These are phyloP conservation scores for Gnathonemus echidnorhynchus DNA, from an alignment of 2,113 vertebrate genomes.

Conservation along the genomic window DNA sequence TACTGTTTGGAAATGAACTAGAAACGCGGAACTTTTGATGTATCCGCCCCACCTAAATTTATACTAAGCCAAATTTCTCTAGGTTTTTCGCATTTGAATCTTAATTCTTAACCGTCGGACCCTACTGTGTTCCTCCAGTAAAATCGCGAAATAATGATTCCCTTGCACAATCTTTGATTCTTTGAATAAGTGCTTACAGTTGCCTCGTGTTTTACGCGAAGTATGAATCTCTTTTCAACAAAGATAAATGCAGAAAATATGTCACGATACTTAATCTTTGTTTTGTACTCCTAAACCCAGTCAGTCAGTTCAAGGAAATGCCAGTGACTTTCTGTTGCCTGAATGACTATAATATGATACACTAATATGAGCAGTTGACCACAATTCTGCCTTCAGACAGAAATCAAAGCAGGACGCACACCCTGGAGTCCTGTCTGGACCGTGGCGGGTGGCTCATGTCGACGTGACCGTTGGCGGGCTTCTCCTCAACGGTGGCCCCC, in stretches of 20 bases:
- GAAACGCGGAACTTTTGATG: neutral
- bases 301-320: neutral
- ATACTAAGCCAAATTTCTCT: neutral
- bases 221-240: neutral
- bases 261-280: neutral
- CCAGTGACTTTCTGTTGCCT: neutral
- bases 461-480: constrained; percentile 21
- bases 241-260: neutral
- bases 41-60: neutral
- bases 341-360: neutral
- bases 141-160: neutral
- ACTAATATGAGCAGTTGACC: neutral
- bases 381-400: neutral
- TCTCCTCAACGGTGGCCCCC: neutral
- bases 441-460: neutral
- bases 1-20: neutral
- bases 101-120: neutral
- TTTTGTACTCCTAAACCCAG: neutral
- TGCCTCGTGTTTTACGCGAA: neutral
- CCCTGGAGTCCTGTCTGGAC: constrained; percentile 25
- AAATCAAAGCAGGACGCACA: constrained; percentile 39
- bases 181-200: neutral
- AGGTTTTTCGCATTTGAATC: neutral
- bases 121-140: neutral
- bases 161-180: neutral